Evolutionary conservation across 2,888 invertebrate genomes (phyloP).

Genomic region (Platerodrilus igneus): DNA sequence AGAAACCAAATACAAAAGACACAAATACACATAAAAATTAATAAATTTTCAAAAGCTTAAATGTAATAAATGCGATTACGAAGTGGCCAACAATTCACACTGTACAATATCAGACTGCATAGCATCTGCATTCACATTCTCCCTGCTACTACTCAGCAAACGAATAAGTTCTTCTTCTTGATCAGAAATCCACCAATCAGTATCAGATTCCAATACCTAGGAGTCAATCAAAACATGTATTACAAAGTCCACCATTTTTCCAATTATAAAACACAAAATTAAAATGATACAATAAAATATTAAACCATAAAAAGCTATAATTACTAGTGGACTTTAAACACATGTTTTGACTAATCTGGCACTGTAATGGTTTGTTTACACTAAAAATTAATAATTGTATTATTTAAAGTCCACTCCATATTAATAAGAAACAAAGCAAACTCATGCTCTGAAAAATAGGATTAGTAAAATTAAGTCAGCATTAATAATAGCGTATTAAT

Average conservation of each 20-base stretch:
- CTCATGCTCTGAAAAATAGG: too few relatives aligned
- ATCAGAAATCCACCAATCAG: conserved; percentile 72
- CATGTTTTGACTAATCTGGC: conserved; percentile 43
- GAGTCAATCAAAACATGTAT: conserved; percentile 48
- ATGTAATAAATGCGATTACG: too few relatives aligned
- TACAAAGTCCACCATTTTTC: conserved; percentile 40
- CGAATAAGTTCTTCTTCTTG: conserved; percentile 74
- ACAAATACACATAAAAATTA: conserved; percentile 2
- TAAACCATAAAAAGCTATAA: conserved; percentile 25
- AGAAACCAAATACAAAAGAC: conserved; percentile 1
- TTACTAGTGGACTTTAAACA: conserved; percentile 51
- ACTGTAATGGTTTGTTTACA: conserved; percentile 11
- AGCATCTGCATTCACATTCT: conserved; percentile 53
- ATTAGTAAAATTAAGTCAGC: too few relatives aligned
- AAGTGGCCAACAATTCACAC: conserved; percentile 32
- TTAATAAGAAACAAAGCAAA: conserved; percentile 26
- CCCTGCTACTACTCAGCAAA: conserved; percentile 65
- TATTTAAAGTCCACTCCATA: conserved; percentile 53
- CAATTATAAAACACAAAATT: conserved; percentile 21
- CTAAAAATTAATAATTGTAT: conserved; percentile 34
- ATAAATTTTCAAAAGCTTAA: conserved; percentile 1
- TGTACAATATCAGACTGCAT: conserved; percentile 47
- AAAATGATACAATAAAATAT: conserved; percentile 20
- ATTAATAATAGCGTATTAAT: too few relatives aligned
- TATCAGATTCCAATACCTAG: conserved; percentile 60